Base-by-base conservation (phyloP, 2,113 vertebrate genomes). In the Sorex fumeus region DNA sequence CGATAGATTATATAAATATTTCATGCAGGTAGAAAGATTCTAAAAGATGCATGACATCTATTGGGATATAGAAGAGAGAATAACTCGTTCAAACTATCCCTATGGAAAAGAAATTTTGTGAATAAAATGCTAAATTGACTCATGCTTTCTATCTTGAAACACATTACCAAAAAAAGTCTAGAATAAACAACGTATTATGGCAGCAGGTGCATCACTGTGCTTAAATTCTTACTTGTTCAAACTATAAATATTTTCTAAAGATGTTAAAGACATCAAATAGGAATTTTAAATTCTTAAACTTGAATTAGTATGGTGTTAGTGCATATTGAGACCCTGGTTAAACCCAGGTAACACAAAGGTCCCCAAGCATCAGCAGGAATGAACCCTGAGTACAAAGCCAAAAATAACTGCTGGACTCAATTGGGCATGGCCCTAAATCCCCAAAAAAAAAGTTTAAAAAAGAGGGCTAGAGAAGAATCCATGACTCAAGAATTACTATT, bases 1-100 rank as follows among this genome's bases (percentile, higher is more conserved):
- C 8, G 87, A 34, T 16, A 78, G 15, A 89, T 6, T 36, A 15
- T 71, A 78, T 75, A 75, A 88, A 89, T 84, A 64, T 53, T 90
- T 71, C 64, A 91, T 70, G 19, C 3, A 75, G 13, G 28, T 43
- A 66, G 40, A 88, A 85, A 60, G 45, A 62, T 34, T 27, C 50
- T 74, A 43, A n/a, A 27, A 47, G 8, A 62, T 36, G 2, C 8
- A 40, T 12, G 28, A 13, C 2, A 86, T 43, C 45, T 34, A 64
- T 75, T 53, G 40, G 19, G 32, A 27, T 60, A 60, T 0, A 60
- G 57, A 60, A 21, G 19, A 89, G 2, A 84, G 18, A 30, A 13
- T 81, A 66, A 32, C 25, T 72, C 66, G 8, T 2, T 84, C 6
- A 70, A 71, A 36, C 6, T 10, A 84, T 75, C 67, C 28, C 67